Evolutionary conservation across 53 echinoderm and acorn worm genomes (phyloP).

Genomic region (Crossaster papposus): DNA sequence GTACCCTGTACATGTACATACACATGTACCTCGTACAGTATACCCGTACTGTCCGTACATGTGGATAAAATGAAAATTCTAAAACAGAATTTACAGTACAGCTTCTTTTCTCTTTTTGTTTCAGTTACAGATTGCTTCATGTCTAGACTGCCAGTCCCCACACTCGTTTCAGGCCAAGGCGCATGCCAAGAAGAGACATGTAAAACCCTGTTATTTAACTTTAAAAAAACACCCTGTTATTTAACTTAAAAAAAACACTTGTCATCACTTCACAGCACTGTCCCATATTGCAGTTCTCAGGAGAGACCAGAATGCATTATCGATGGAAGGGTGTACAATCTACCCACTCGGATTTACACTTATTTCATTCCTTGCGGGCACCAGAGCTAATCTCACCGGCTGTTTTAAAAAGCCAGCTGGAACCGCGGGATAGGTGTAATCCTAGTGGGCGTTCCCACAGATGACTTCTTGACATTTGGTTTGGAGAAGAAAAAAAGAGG

Average conservation of each 20-base stretch:
- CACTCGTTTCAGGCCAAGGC: background rate
- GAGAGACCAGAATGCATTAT: conserved; percentile 50
- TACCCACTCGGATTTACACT: conserved; percentile 44
- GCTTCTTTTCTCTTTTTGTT: too few species aligned
- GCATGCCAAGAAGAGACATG: background rate
- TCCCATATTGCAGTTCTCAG: conserved; percentile 12
- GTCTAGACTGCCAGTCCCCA: background rate
- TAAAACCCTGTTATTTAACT: background rate
- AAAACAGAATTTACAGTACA: background rate
- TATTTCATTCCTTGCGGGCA: background rate
- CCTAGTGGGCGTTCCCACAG: conserved; percentile 12
- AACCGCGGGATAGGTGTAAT: conserved; percentile 36
- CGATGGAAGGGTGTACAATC: conserved; percentile 16
- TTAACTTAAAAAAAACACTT: background rate
- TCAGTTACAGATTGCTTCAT: background rate
- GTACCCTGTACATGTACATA: too few species aligned
- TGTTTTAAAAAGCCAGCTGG: conserved; percentile 50
- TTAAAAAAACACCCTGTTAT: background rate
- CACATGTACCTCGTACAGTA: too few species aligned
- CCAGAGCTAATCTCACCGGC: conserved; percentile 48
- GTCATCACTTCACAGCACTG: conserved; percentile 21
- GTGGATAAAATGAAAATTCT: background rate
- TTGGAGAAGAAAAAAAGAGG: background rate
- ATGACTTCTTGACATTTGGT: conserved; percentile 26
- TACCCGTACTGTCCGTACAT: background rate